These are phyloP conservation scores for Elaphurus davidianus DNA, from an alignment of 2,113 vertebrate species.

Conservation along the genomic window DNA sequence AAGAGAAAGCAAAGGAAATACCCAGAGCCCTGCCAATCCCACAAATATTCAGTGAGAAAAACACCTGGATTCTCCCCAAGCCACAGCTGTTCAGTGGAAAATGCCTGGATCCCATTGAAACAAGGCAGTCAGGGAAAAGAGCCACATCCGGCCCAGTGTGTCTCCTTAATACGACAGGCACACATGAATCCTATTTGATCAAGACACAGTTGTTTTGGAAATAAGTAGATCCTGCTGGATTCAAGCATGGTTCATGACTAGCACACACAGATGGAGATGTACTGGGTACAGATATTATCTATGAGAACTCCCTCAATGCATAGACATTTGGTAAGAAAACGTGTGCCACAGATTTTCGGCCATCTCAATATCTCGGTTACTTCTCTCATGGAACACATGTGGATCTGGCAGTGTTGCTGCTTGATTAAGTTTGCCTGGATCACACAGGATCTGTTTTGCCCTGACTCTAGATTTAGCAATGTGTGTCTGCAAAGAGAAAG, in stretches of 20 bases:
- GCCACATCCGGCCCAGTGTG: slow-evolving; percentile 77
- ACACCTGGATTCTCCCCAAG: slow-evolving; percentile 82
- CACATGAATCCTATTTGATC: slow-evolving; percentile 78
- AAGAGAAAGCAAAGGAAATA: slow-evolving; percentile 79
- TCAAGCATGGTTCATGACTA: slow-evolving; percentile 51
- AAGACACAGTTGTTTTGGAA: slow-evolving; percentile 71
- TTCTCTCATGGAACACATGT: not conserved
- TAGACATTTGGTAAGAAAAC: slow-evolving; percentile 18
- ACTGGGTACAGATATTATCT: slow-evolving; percentile 12
- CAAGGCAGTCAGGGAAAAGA: slow-evolving; percentile 75
- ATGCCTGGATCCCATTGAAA: slow-evolving; percentile 82
- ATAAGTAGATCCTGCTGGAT: slow-evolving; percentile 78
- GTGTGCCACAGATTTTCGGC: not conserved
- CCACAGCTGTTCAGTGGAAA: slow-evolving; percentile 83
- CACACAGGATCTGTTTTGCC: not conserved
- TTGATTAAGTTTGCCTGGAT: not conserved
- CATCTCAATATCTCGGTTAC: not conserved
- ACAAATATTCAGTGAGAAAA: slow-evolving; percentile 81
- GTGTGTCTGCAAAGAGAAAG: not conserved
- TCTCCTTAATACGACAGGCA: slow-evolving; percentile 71
- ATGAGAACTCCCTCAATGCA: not conserved
- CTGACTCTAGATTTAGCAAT: not conserved
- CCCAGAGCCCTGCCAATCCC: slow-evolving; percentile 76
- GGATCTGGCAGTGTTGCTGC: not conserved
- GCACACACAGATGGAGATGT: slow-evolving; percentile 35